These are phyloP conservation scores for Zeuzera pyrina DNA, from an alignment of 2,888 invertebrate genomes.

Conservation along the genomic window DNA sequence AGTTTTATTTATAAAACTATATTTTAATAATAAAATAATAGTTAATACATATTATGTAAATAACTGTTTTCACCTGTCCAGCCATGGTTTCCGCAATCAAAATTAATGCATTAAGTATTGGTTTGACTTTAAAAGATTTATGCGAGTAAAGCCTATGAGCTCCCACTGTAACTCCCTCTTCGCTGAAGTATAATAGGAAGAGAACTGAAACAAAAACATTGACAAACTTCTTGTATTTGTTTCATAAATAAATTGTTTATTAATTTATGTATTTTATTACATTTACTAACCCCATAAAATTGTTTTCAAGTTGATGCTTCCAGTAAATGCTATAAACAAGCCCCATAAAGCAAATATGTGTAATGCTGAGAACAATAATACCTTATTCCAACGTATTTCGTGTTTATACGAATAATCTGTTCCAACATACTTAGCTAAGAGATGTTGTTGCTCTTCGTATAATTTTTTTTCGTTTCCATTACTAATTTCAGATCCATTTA, in stretches of 20 bases:
- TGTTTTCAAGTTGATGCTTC: conserved; percentile 18
- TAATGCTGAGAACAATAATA: conserved; percentile 63
- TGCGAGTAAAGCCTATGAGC: conserved; percentile 88
- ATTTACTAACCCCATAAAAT: conserved; percentile 13
- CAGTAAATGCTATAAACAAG: conserved; percentile 27
- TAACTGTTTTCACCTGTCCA: conserved; percentile 79
- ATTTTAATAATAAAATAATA: no score
- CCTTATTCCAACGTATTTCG: conserved; percentile 70
- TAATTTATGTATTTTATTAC: no score
- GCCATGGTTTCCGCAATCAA: conserved; percentile 79
- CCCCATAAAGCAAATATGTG: conserved; percentile 69
- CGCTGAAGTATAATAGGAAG: conserved; percentile 27
- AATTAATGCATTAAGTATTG: conserved; percentile 75
- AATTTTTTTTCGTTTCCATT: neutral
- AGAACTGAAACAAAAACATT: conserved; percentile 37
- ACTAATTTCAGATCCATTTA: neutral
- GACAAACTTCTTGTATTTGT: no score
- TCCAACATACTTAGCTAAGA: conserved; percentile 1
- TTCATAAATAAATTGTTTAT: neutral
- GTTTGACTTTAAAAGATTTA: conserved; percentile 81
- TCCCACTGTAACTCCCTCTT: conserved; percentile 83
- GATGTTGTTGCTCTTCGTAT: no score
- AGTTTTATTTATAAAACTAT: no score
- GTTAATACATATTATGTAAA: no score
- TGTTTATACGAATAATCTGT: conserved; percentile 20